These are phyloP conservation scores for Drosophila ogumai DNA, from an alignment of 1,140 invertebrate genomes.

Conservation along the genomic window DNA sequence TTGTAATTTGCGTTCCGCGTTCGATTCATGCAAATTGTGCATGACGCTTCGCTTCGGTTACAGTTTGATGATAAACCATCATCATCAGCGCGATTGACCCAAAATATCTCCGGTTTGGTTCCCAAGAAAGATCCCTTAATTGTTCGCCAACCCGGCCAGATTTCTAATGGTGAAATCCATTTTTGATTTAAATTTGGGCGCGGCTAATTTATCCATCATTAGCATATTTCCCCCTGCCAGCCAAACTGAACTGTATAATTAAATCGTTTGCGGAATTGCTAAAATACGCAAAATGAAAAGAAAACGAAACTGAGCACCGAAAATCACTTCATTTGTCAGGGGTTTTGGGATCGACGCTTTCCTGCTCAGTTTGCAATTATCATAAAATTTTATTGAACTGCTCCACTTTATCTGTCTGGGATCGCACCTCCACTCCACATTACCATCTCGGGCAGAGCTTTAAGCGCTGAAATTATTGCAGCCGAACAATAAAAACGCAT, in stretches of 20 bases:
- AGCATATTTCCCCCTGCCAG: constrained; percentile 23
- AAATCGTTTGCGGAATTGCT: constrained; percentile 55
- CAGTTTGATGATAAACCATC: constrained; percentile 72
- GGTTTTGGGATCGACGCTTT: constrained; percentile 15
- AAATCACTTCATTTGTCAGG: constrained; percentile 78
- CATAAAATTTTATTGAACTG: constrained; percentile 79
- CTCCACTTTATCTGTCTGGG: constrained; percentile 75
- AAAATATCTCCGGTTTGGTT: constrained; percentile 63
- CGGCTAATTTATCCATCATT: constrained; percentile 47
- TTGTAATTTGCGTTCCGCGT: constrained; percentile 75
- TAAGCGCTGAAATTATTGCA: constrained; percentile 78
- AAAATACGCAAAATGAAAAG: constrained; percentile 25
- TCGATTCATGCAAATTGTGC: constrained; percentile 79
- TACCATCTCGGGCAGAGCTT: constrained; percentile 56
- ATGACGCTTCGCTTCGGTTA: constrained; percentile 79
- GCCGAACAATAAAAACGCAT: constrained; percentile 77
- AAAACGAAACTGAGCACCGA: constrained; percentile 21
- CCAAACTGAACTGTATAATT: constrained; percentile 54
- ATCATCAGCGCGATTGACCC: constrained; percentile 62
- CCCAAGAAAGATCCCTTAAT: constrained; percentile 62
- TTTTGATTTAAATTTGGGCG: constrained; percentile 51
- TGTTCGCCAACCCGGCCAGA: constrained; percentile 25
- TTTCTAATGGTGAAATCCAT: constrained; percentile 54
- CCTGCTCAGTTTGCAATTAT: constrained; percentile 65
- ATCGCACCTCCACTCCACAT: constrained; percentile 35